Evolutionary conservation across 2,113 vertebrate species (phyloP), one percentile per base, ranked within the genome.

Genomic region (Crotalus horridus): DNA sequence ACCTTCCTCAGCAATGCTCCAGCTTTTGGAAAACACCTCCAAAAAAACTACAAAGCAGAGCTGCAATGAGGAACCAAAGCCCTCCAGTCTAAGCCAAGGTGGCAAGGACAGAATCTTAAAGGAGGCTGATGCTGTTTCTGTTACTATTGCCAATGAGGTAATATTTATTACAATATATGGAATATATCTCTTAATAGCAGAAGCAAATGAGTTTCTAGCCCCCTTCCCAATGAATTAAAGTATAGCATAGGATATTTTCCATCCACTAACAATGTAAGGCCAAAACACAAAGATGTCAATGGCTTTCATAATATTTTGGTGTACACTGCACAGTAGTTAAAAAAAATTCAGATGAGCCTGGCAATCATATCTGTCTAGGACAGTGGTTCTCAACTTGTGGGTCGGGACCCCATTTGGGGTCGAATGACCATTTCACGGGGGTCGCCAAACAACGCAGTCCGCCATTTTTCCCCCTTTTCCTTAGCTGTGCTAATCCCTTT

Each of bases 31-130:
- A 94, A 98, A 94, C 2, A 94, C 98, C 94, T 98, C 98, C 90
- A 98, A 99, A 97, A 98, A 99, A 94, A 97, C 98, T 51, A 98
- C 98, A 97, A 99, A 99, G 93, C 97, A 98, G 85, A 97, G 98
- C 8, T 94, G 95, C 64, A 97, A 96, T 0, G 99, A 99, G 69
- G 99, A 99, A 93, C 64, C 95, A 91, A 97, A 97, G 88, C 95
- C 95, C 55, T 94, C 88, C 0, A 81, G 91, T 89, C 96, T 97
- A 0, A 93, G 96, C 93, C 96, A 97, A 87, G 95, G 93, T 55
- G 95, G 94, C 94, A 99, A 97, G 89, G 97, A 98, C 0, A 93
- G 96, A 55, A 90, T 95, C 95, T 92, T 96, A 86, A 96, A 98
- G 89, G 98, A 97, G 87, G 93, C 96, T 2, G 97, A 98, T 26